Percentiles rank a stretch among this genome's conserved stretches.
Conservation (phyloP, 2,113 vertebrate genomes). For the Elephantulus edwardii region DNA sequence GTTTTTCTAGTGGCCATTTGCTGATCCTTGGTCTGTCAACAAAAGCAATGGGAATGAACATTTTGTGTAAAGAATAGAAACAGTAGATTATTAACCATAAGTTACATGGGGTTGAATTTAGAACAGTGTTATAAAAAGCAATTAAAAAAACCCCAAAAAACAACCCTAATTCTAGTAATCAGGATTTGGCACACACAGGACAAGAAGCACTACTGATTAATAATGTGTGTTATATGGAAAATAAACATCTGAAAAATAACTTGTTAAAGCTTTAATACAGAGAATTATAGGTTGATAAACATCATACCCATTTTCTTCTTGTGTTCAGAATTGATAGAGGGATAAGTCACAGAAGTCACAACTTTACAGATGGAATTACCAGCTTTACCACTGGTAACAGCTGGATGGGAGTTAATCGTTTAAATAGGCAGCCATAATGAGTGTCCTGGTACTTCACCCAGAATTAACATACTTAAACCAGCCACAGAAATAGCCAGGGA, state of each 20-base stretch:
- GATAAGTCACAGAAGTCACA: background rate
- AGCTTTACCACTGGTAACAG: fast-evolving
- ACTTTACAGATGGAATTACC: background rate
- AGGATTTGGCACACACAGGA: background rate
- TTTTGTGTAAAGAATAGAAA: background rate
- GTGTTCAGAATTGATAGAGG: background rate
- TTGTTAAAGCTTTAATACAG: background rate
- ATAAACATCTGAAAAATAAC: background rate
- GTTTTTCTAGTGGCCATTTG: background rate
- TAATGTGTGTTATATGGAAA: background rate
- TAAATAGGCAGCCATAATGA: background rate
- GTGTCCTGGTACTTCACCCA: background rate
- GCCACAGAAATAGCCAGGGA: background rate
- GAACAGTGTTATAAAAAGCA: background rate
- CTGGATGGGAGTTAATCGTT: background rate
- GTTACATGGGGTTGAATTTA: background rate
- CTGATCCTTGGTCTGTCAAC: background rate
- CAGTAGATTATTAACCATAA: background rate
- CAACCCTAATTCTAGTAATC: background rate
- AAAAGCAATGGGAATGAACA: background rate
- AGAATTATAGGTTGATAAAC: background rate
- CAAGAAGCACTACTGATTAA: background rate
- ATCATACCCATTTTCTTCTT: background rate
- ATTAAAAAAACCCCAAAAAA: background rate
- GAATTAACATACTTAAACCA: background rate